Evolutionary conservation across 1,140 invertebrate genomes (phyloP), one percentile per base, ranked within the genome.

Genomic region (Sycophaga agraensis): DNA sequence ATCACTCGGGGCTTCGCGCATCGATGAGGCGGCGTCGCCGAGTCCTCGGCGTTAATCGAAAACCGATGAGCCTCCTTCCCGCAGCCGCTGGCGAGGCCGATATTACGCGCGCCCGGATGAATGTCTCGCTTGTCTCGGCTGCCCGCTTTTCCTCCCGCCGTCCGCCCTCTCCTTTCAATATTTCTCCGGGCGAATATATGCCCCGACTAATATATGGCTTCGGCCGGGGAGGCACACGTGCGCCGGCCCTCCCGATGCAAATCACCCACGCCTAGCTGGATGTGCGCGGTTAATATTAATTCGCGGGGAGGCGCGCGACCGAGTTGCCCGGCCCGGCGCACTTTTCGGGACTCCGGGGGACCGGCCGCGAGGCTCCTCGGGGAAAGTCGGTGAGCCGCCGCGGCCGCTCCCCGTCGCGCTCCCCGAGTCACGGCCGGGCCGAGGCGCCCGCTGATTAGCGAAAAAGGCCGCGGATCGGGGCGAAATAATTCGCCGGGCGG

Each of bases 131-230:
- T 31, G 40, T 24, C 37, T 22, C 68, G 59, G 59, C 66, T 67
- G 57, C 68, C 34, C 43, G 12, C 64, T 59, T 65, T 64, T 64
- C 56, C 57, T 68, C 59, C 66, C 65, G 63, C 42, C 50, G 57
- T 68, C 69, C 66, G 59, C 73, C 68, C 70, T 74, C 70, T 73
- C 70, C 71, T 76, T 79, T 77, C 73, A 77, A 79, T 78, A 79
- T 74, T 77, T 77, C 75, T 77, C 77, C 68, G 65, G 67, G 66
- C 71, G 75, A 77, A 76, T n/a, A n/a, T n/a, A n/a, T 77, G 71
- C 72, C 69, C 71, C 68, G 69, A 69, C 74, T 79, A 76, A 79
- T 76, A 77, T 78, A 78, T 78, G 75, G 73, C 75, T 77, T 78
- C 75, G 71, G 66, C 19, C 71, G 67, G 68, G 69, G 53, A 35